Conservation (phyloP, 2,113 vertebrate genomes). For the Eulacestoma nigropectus region DNA sequence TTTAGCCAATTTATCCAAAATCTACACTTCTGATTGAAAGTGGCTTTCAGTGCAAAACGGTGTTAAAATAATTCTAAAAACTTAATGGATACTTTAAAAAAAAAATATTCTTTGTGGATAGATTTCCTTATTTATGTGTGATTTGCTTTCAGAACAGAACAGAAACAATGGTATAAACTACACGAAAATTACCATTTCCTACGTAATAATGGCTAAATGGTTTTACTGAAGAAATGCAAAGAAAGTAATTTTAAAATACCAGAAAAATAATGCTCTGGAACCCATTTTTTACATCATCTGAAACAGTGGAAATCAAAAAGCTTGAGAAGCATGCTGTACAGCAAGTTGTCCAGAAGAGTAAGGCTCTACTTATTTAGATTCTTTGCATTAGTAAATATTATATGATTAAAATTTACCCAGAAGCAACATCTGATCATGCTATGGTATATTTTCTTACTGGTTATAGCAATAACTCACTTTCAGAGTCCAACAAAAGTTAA, state of each 20-base stretch:
- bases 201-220: neutral
- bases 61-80: neutral
- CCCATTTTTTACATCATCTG: neutral
- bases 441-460: neutral
- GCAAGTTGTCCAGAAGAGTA: neutral
- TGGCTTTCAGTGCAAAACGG: neutral
- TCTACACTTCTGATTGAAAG: neutral
- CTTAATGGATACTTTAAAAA: neutral
- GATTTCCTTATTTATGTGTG: neutral
- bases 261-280: neutral
- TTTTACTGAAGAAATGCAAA: neutral
- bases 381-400: neutral
- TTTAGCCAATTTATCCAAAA: neutral
- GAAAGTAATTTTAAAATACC: neutral
- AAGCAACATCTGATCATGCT: neutral
- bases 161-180: neutral
- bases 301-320: neutral
- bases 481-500: neutral
- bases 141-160: neutral
- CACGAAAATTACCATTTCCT: neutral
- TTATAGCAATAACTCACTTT: neutral
- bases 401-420: neutral
- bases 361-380: neutral
- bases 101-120: neutral
- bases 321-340: neutral